A percentile compares a stretch with the other conserved stretches of the same genome.
Conservation (phyloP, 2,113 vertebrate genomes). For the Thamnaconus septentrionalis region DNA sequence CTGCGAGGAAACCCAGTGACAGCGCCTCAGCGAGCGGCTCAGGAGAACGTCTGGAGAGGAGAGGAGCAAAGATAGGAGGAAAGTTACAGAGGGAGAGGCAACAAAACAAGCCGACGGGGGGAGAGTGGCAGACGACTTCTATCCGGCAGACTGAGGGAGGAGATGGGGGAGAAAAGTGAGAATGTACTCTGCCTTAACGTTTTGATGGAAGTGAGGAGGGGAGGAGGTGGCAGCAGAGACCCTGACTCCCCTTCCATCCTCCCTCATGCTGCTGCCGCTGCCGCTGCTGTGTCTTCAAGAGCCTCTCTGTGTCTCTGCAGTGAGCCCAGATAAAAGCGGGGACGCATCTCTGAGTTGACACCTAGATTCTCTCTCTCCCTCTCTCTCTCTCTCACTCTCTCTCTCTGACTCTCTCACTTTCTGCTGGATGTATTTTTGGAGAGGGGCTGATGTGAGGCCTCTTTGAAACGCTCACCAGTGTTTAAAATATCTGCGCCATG, state of each 20-base stretch:
- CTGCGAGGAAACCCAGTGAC: constrained; percentile 14
- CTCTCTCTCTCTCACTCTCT: neutral
- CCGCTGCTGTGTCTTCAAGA: too few relatives aligned
- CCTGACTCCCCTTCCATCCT: constrained; percentile 38
- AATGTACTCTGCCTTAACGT: constrained; percentile 17
- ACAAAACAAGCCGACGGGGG: constrained; percentile 18
- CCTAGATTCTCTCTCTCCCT: constrained; percentile 12
- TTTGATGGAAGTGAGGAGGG: constrained; percentile 25
- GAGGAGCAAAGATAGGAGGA: constrained; percentile 21
- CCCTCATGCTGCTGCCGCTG: constrained; percentile 29
- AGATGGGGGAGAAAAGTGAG: constrained; percentile 37
- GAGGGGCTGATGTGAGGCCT: constrained; percentile 12
- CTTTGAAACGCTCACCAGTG: constrained; percentile 19
- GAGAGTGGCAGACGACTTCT: constrained; percentile 44
- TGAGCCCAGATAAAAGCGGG: constrained; percentile 35
- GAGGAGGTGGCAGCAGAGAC: constrained; percentile 4
- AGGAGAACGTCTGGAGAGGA: constrained; percentile 38
- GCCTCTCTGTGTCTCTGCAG: constrained; percentile 13
- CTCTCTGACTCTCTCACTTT: too few relatives aligned
- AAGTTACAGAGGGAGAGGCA: constrained; percentile 38
- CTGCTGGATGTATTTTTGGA: constrained; percentile 46
- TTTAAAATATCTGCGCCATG: constrained; percentile 30
- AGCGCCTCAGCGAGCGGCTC: constrained; percentile 1
- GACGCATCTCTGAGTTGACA: constrained; percentile 25
- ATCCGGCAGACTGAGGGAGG: constrained; percentile 36